These are phyloP conservation scores for Pelusios castaneus DNA, from an alignment of 2,113 vertebrate species.

Conservation along the genomic window DNA sequence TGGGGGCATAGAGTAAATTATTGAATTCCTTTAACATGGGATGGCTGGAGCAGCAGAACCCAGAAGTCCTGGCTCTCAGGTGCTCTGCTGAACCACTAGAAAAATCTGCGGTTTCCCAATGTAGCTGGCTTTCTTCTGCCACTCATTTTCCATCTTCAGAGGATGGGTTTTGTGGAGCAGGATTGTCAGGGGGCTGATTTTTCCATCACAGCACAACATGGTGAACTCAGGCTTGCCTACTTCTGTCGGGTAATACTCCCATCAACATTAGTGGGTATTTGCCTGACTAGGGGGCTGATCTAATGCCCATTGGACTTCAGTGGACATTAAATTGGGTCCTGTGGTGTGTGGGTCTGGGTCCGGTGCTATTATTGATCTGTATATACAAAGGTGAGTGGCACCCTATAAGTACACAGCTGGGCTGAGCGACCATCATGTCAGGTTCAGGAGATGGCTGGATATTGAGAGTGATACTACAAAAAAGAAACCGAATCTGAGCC, in stretches of 20 bases:
- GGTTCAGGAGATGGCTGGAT: background rate
- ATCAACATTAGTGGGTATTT: background rate
- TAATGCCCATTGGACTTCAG: background rate
- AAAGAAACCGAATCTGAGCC: background rate
- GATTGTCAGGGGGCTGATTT: background rate
- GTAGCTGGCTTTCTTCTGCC: background rate
- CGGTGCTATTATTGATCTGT: too few species aligned
- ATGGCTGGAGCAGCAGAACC: background rate
- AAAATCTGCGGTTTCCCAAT: too few species aligned
- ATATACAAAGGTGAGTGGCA: background rate
- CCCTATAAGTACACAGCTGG: background rate
- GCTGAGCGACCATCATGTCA: background rate
- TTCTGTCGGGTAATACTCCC: too few species aligned
- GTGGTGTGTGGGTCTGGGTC: too few species aligned
- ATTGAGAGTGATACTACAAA: background rate
- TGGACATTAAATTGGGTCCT: background rate
- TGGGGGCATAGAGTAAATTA: background rate
- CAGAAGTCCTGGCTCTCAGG: background rate
- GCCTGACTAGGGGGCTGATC: background rate
- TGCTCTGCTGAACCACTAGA: background rate
- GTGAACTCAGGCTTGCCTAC: background rate
- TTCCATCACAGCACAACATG: too few species aligned
- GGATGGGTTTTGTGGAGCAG: background rate
- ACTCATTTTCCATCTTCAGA: background rate
- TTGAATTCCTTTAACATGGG: background rate